Evolutionary conservation across 2,113 vertebrate genomes (phyloP).

Genomic region (Herpailurus yagouaroundi): DNA sequence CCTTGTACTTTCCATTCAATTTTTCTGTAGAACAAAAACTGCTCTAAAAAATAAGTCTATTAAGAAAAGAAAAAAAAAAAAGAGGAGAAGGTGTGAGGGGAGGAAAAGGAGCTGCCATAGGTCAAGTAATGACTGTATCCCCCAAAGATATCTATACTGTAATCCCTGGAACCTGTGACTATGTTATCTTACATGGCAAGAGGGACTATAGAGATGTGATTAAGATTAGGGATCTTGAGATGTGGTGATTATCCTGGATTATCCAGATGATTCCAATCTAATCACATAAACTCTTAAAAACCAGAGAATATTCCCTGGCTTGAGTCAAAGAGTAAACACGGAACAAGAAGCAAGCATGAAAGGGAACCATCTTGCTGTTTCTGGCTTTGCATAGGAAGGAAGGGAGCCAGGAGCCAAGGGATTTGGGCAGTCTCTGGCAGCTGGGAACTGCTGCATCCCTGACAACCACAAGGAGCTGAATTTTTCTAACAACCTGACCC

Average conservation of each 20-base stretch:
- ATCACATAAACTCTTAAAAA: not conserved
- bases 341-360: not conserved
- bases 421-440: rapidly evolving
- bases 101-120: not conserved
- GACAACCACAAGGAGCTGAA: not conserved
- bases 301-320: not conserved
- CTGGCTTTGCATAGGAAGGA: not conserved
- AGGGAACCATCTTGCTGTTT: not conserved
- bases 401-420: not conserved
- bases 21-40: not conserved
- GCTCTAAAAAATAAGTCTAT: not conserved
- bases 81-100: not conserved
- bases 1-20: not conserved
- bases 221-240: not conserved
- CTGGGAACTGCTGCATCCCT: not conserved
- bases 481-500: not conserved
- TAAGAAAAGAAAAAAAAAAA: not conserved
- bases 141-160: not conserved
- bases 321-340: not conserved
- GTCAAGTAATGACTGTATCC: not conserved
- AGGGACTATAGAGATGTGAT: not conserved
- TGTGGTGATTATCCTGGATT: not conserved
- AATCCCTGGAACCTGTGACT: not conserved
- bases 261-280: not conserved
- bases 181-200: not conserved